phyloP scores from a whole-genome alignment of 2,797 vertebrate species.

The Vireo griseus region DNA sequence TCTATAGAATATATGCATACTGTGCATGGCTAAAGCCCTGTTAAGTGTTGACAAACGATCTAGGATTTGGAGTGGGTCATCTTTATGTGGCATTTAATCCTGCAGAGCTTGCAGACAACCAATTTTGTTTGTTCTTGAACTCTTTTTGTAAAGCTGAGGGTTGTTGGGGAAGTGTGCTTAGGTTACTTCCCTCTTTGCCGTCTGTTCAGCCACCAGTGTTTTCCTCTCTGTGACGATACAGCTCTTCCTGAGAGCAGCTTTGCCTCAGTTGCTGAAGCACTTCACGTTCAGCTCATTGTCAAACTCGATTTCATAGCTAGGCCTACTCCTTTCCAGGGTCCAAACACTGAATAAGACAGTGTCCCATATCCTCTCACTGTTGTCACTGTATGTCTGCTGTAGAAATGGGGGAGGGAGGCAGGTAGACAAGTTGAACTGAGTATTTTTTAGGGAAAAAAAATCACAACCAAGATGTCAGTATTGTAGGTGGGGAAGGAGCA shows the following conservation, averaged over 20 bases:
- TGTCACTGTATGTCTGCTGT: constrained; percentile 53
- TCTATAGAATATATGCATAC: constrained; percentile 37
- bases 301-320: constrained; percentile 11
- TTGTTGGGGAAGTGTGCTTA: not conserved
- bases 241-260: constrained; percentile 68
- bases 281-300: constrained; percentile 62
- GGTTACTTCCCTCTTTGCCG: constrained; percentile 18
- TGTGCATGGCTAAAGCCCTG: constrained; percentile 51
- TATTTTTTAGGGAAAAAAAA: constrained; percentile 3
- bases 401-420: constrained; percentile 13
- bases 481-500: constrained; percentile 64
- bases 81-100: constrained; percentile 26
- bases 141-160: not conserved
- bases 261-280: constrained; percentile 56
- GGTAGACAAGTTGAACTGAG: constrained; percentile 5
- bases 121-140: constrained; percentile 41
- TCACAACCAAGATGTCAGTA: constrained; percentile 41
- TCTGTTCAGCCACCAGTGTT: not conserved
- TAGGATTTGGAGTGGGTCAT: constrained; percentile 37
- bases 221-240: constrained; percentile 60
- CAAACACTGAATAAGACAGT: constrained; percentile 62
- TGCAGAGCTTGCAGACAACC: not conserved
- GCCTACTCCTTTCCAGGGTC: constrained; percentile 66
- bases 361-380: constrained; percentile 57
- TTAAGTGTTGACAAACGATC: constrained; percentile 42